Evolutionary conservation across 2,113 vertebrate species (phyloP), one percentile per base, ranked within the genome.

Genomic region (Oriolus oriolus): DNA sequence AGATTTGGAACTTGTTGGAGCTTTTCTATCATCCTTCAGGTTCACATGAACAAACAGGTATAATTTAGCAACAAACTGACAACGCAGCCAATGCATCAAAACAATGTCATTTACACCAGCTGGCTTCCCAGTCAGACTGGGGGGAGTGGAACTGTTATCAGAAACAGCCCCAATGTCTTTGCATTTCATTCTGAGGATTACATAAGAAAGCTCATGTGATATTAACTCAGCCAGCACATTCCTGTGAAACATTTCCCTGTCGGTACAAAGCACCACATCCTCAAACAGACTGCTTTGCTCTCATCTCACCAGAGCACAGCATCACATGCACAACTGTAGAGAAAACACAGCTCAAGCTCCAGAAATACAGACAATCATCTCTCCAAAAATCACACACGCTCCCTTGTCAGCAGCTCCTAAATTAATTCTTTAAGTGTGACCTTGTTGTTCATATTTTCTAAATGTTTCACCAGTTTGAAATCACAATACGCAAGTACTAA

Each of bases 111-210:
- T 78, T 77, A 27, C 30, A 39, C 11, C 23, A 54, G 31, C 0
- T 77, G 50, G 21, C 20, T 61, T 70, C 65, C 23, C 56, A 84
- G 49, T 1, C 52, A 76, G 24, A 52, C 8, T 52, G 16, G 16
- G 21, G 19, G 23, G 60, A 50, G 33, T 27, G 37, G 71, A 91
- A 70, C 20, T 59, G 21, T 17, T 50, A 22, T 7, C n/a, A 47
- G 68, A 57, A 11, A 54, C 1, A 3, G 45, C 39, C 37, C 0
- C 0, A 20, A 35, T 4, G 7, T 4, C 65, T 26, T 39, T 12
- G 19, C 24, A 33, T 65, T 65, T 76, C 70, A 24, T 57, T 81
- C n/a, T 33, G 30, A 80, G 11, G 61, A 30, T 65, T 88, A 50
- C 7, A 6, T 18, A 83, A 63, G 27, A 16, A 79, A 93, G 24